Conservation (phyloP, 2,797 vertebrate species). For the Phataginus tricuspis region DNA sequence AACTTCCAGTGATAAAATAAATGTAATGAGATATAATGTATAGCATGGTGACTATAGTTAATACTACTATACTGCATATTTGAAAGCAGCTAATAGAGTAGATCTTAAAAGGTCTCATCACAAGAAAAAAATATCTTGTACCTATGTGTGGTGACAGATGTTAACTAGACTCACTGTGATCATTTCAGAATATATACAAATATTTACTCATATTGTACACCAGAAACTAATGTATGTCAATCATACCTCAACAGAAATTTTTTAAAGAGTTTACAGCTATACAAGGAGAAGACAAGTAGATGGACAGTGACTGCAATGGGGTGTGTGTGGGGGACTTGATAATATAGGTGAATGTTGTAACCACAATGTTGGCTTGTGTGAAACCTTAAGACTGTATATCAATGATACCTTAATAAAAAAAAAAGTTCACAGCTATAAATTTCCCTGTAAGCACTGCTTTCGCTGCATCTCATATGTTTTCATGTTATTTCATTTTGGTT, state of each 20-base stretch:
- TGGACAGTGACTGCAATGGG: too few relatives aligned
- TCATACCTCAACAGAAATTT: neutral
- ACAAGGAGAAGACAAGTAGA: neutral
- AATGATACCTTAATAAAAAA: neutral
- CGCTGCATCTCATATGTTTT: neutral
- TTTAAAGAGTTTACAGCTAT: neutral
- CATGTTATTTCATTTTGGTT: neutral
- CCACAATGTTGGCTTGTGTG: too few relatives aligned
- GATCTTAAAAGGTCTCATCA: neutral
- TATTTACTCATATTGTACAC: neutral
- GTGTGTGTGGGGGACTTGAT: too few relatives aligned
- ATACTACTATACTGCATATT: neutral
- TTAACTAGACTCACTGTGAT: neutral
- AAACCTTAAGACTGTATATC: too few relatives aligned
- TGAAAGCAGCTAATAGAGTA: neutral
- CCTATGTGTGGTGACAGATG: neutral
- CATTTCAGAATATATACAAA: neutral
- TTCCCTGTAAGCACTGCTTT: neutral
- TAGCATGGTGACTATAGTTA: neutral
- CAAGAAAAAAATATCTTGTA: neutral
- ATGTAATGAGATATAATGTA: neutral
- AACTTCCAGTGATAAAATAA: neutral
- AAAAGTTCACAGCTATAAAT: neutral
- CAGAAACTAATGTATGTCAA: neutral
- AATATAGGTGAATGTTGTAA: too few relatives aligned